These are phyloP conservation scores for Aporophyla nigra DNA, from an alignment of 2,888 invertebrate genomes.

Conservation along the genomic window DNA sequence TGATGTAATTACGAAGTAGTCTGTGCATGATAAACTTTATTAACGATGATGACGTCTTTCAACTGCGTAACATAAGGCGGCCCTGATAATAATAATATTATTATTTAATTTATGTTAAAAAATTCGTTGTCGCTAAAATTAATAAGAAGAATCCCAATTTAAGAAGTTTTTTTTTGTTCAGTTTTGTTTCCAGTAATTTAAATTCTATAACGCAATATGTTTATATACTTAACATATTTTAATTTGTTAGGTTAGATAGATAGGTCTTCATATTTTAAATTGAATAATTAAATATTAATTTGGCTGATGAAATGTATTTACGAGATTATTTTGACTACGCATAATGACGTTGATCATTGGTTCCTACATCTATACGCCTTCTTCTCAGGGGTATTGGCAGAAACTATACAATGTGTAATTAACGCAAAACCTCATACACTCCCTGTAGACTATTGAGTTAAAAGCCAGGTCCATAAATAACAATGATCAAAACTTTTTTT, in stretches of 20 bases:
- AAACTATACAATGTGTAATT: not conserved
- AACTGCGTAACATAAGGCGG: conserved; percentile 32
- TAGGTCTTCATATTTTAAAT: not conserved
- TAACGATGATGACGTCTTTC: conserved; percentile 26
- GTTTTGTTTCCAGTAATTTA: not conserved
- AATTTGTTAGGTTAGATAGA: not conserved
- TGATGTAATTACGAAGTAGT: not conserved
- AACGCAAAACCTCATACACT: no score
- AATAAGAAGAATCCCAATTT: conserved; percentile 5
- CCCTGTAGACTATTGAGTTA: no score
- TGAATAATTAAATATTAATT: not conserved
- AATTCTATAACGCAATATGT: not conserved
- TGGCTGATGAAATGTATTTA: not conserved
- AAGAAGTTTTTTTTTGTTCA: not conserved
- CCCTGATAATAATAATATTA: conserved; percentile 21
- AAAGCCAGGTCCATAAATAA: no score
- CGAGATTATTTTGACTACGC: not conserved
- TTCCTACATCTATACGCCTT: not conserved
- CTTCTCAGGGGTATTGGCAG: not conserved
- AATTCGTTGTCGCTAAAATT: conserved; percentile 26
- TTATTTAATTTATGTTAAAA: conserved; percentile 15
- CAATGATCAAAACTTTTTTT: no score
- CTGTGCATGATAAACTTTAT: not conserved
- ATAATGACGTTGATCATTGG: not conserved
- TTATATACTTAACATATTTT: not conserved